phyloP scores from a whole-genome alignment of 2,797 vertebrate genomes.

The Odontamblyopus rebecca region DNA sequence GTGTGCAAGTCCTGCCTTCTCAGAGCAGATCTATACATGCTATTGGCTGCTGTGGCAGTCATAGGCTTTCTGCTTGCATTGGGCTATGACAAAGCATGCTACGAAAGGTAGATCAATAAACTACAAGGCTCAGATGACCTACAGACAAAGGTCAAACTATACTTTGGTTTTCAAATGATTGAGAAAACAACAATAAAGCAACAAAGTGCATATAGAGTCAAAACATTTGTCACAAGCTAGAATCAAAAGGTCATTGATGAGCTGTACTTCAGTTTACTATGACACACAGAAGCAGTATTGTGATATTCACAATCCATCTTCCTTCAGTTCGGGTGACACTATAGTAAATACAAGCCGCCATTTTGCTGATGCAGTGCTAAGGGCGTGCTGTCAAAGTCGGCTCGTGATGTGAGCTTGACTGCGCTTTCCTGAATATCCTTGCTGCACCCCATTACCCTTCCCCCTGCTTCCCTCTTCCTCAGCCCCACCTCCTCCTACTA shows the following conservation, averaged over 20 bases:
- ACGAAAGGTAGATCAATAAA: conserved; percentile 39
- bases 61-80: conserved; percentile 9
- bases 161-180: not conserved
- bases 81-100: conserved; percentile 32
- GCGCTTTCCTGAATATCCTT: conserved; percentile 54
- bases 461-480: conserved; percentile 46
- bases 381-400: conserved; percentile 57
- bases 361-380: conserved; percentile 62
- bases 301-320: conserved; percentile 5
- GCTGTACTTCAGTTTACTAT: not conserved
- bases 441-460: conserved; percentile 61
- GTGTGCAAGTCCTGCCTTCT: conserved; percentile 19
- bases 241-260: conserved; percentile 1
- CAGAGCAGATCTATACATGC: not conserved
- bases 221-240: conserved; percentile 2
- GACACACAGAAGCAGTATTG: conserved; percentile 2
- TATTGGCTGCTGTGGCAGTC: conserved; percentile 30
- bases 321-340: conserved; percentile 14
- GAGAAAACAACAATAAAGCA: not conserved
- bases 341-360: conserved; percentile 41
- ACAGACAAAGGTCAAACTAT: conserved; percentile 11
- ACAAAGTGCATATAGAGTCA: not conserved
- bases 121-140: conserved; percentile 44
- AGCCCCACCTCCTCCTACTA: conserved; percentile 11
- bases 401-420: conserved; percentile 57